A percentile compares a stretch with the other conserved stretches of the same genome.
Evolutionary conservation across 1,140 invertebrate species (phyloP).

Genomic region (Myzus persicae): DNA sequence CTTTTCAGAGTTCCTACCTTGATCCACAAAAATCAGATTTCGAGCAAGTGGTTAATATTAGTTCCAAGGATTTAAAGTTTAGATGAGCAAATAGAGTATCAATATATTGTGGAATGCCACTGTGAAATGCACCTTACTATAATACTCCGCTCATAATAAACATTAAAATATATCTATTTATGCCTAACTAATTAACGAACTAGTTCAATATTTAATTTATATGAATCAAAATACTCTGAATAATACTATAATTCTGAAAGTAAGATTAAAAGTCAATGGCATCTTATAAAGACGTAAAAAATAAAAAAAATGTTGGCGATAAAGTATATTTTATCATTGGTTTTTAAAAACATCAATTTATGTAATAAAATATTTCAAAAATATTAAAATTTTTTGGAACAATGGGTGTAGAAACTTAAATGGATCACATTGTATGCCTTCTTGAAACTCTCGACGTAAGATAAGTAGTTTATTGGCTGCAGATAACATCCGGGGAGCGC

Average conservation of each 20-base stretch:
- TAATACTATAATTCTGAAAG: neutral
- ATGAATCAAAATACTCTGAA: neutral
- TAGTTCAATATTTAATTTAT: neutral
- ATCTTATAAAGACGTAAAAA: too few relatives aligned
- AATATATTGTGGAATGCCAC: neutral
- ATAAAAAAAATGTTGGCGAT: neutral
- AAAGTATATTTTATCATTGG: neutral
- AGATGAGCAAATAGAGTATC: neutral
- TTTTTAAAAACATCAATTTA: neutral
- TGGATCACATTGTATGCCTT: neutral
- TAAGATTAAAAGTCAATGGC: too few relatives aligned
- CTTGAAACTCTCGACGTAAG: neutral
- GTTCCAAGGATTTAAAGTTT: neutral
- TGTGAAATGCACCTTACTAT: neutral
- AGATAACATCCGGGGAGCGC: neutral
- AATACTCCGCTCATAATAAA: neutral
- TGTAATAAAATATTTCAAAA: neutral
- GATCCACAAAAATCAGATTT: neutral
- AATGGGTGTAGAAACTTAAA: neutral
- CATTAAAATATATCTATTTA: too few relatives aligned
- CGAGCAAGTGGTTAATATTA: neutral
- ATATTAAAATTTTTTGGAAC: neutral
- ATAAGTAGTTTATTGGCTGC: constrained; percentile 31
- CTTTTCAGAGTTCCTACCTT: neutral
- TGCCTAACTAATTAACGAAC: neutral